Conservation (phyloP, 1,140 invertebrate genomes). For the Drosophila ambigua region DNA sequence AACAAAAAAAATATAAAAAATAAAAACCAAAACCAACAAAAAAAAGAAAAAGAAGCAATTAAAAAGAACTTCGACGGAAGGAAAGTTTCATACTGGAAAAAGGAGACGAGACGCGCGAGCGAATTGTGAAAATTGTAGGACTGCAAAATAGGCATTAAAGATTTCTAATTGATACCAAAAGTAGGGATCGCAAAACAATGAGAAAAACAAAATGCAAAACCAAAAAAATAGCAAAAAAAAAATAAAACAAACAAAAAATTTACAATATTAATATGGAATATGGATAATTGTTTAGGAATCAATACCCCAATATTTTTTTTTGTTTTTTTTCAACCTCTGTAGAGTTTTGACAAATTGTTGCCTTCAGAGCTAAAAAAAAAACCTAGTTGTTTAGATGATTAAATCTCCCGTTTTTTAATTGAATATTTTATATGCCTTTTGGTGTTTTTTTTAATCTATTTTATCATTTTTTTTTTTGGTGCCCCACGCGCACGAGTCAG, state of each 20-base stretch:
- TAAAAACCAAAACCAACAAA: slow-evolving; percentile 5
- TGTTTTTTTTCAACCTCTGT: slow-evolving; percentile 6
- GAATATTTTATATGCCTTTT: background rate
- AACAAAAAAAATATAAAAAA: slow-evolving; percentile 8
- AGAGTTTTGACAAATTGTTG: slow-evolving; percentile 5
- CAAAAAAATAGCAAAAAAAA: slow-evolving; percentile 3
- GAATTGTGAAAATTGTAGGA: slow-evolving; percentile 50
- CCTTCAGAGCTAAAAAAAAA: slow-evolving; percentile 13
- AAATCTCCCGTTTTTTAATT: slow-evolving; percentile 3
- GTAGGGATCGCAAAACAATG: slow-evolving; percentile 23
- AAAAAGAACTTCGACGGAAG: slow-evolving; percentile 15
- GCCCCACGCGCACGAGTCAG: slow-evolving; percentile 33
- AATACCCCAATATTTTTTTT: background rate
- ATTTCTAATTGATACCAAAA: slow-evolving; percentile 60
- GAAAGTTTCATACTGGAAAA: slow-evolving; percentile 45
- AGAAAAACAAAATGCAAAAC: slow-evolving; percentile 27
- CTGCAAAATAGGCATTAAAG: slow-evolving; percentile 58
- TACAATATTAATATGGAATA: slow-evolving; percentile 29
- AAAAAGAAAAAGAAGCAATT: background rate
- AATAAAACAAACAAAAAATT: slow-evolving; percentile 11
- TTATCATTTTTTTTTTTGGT: slow-evolving; percentile 1
- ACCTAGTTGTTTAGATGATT: slow-evolving; percentile 9
- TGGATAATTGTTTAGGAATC: slow-evolving; percentile 35
- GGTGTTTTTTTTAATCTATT: background rate
- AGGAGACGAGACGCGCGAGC: too few relatives aligned